A percentile compares a stretch with the other conserved stretches of the same genome.
phyloP scores from a whole-genome alignment of 1,140 invertebrate genomes.

The Trichoplusia ni region DNA sequence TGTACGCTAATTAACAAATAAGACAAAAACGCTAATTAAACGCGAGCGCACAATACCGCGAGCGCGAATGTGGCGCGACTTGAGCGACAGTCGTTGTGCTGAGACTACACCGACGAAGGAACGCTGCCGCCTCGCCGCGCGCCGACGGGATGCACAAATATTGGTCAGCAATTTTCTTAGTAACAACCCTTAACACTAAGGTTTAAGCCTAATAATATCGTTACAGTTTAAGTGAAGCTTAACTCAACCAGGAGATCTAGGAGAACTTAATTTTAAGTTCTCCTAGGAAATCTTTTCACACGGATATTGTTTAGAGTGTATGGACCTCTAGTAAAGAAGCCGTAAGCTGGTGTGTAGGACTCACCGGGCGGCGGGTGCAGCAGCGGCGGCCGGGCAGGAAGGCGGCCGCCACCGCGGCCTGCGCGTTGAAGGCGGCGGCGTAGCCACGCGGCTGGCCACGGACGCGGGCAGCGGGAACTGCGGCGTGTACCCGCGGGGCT shows the following conservation, averaged over 20 bases:
- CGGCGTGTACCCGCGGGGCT: constrained; percentile 74
- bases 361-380: constrained; percentile 73
- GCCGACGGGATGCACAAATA: neutral
- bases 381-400: constrained; percentile 84
- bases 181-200: no score
- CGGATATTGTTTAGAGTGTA: no score
- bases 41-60: constrained; percentile 33
- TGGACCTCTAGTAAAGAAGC: no score
- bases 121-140: no score
- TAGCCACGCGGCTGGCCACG: constrained; percentile 86
- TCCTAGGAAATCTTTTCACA: no score
- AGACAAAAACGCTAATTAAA: constrained; percentile 58
- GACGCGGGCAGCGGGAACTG: constrained; percentile 83
- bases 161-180: no score
- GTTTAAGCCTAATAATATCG: no score
- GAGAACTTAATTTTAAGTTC: no score
- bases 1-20: constrained; percentile 38
- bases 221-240: no score
- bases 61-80: neutral
- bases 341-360: constrained; percentile 34
- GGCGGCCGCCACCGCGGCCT: constrained; percentile 92
- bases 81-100: neutral
- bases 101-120: neutral
- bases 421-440: constrained; percentile 93
- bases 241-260: no score